Conservation (phyloP, 2,888 invertebrate genomes). For the Allygus modestus region DNA sequence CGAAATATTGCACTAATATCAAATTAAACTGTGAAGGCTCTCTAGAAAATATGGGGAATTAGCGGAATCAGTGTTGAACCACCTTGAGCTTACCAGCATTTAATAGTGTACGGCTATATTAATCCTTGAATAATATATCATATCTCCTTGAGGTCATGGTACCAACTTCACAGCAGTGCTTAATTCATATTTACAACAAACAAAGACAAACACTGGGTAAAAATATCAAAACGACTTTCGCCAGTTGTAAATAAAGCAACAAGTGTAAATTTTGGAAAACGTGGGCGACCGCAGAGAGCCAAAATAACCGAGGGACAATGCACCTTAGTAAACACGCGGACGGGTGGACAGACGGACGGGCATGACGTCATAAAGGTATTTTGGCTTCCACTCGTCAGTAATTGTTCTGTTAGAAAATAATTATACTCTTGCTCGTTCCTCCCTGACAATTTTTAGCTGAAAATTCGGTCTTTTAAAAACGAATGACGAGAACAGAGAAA, state of each 20-base stretch:
- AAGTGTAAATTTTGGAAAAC: not conserved
- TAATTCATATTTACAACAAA: no score
- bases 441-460: not conserved
- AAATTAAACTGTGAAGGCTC: no score
- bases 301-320: slow-evolving; percentile 14
- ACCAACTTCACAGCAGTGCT: no score
- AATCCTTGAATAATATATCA: no score
- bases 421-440: not conserved
- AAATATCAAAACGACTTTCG: not conserved
- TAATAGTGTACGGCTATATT: no score
- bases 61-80: no score
- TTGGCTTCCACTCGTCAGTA: not conserved
- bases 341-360: not conserved
- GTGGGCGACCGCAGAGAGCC: not conserved
- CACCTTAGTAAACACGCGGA: not conserved
- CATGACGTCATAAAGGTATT: not conserved
- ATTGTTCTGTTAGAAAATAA: not conserved
- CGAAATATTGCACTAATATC: no score
- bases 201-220: not conserved
- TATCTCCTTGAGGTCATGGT: no score
- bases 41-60: no score
- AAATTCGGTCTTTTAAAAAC: no score
- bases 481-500: no score
- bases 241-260: not conserved
- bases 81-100: no score